These are phyloP conservation scores for Sphenopsis melanotis DNA, from an alignment of 2,797 vertebrate species.

Conservation along the genomic window DNA sequence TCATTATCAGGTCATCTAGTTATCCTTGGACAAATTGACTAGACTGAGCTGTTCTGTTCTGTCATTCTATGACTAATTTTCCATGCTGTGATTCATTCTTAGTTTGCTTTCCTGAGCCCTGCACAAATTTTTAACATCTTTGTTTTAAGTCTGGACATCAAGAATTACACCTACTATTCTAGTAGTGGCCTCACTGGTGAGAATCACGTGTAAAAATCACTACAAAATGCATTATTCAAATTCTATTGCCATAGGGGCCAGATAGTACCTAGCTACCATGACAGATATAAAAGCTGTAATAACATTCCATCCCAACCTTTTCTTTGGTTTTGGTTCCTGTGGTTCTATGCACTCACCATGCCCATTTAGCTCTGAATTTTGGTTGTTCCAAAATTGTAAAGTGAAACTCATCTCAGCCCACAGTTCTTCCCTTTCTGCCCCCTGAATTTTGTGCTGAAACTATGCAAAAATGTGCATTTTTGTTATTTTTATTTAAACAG, in stretches of 20 bases:
- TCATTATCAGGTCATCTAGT: not conserved
- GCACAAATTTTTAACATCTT: not conserved
- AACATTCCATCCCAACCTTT: slow-evolving; percentile 31
- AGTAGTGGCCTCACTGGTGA: not conserved
- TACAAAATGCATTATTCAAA: not conserved
- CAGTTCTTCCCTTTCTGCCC: slow-evolving; percentile 11
- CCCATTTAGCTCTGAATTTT: slow-evolving; percentile 14
- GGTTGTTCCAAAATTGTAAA: slow-evolving; percentile 45
- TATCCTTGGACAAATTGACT: not conserved
- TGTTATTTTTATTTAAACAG: slow-evolving; percentile 51
- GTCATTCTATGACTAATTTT: not conserved
- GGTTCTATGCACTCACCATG: slow-evolving; percentile 1
- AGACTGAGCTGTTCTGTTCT: not conserved
- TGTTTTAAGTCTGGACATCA: not conserved
- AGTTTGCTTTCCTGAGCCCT: not conserved
- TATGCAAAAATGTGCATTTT: slow-evolving; percentile 48
- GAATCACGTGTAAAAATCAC: not conserved
- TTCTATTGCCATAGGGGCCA: not conserved
- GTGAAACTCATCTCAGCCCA: slow-evolving; percentile 33
- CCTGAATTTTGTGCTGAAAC: slow-evolving; percentile 39
- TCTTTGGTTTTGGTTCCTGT: slow-evolving; percentile 29
- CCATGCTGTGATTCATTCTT: not conserved
- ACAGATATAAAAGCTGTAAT: slow-evolving; percentile 27
- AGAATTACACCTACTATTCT: not conserved
- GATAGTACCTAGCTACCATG: not conserved